Conservation (phyloP, 2,888 invertebrate genomes). For the Stenoptilia bipunctidactyla region DNA sequence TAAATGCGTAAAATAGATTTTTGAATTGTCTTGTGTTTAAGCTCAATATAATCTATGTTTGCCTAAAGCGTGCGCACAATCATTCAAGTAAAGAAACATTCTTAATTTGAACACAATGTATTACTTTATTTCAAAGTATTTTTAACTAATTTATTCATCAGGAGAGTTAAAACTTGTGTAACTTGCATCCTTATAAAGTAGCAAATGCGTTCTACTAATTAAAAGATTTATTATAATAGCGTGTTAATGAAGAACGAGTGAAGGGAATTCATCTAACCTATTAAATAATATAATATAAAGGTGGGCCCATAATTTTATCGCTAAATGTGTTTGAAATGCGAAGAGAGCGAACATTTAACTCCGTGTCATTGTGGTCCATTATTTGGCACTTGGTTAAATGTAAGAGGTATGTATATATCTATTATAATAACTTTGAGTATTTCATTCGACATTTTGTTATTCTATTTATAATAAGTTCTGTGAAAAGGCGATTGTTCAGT, state of each 20-base stretch:
- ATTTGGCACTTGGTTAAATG: not conserved
- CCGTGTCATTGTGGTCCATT: not conserved
- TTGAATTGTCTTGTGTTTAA: not conserved
- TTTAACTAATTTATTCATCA: not conserved
- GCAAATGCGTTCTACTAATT: not conserved
- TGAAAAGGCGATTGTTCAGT: no score
- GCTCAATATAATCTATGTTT: not conserved
- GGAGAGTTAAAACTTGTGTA: no score
- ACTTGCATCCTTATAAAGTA: no score
- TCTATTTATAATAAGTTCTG: no score
- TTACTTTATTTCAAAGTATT: no score
- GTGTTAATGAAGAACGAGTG: not conserved
- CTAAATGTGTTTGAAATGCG: conserved; percentile 4
- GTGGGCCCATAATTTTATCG: conserved; percentile 11
- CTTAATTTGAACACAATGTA: not conserved
- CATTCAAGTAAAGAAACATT: not conserved
- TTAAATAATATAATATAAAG: conserved; percentile 5
- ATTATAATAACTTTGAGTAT: no score
- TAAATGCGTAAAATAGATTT: conserved; percentile 1
- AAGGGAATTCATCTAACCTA: conserved; percentile 3
- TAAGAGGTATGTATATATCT: no score
- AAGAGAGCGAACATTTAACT: not conserved
- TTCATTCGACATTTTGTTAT: no score
- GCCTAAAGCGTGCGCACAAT: not conserved
- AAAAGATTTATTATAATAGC: not conserved